phyloP scores from a whole-genome alignment of 64 coral and sea anemone species.

The Porites australiensis region DNA sequence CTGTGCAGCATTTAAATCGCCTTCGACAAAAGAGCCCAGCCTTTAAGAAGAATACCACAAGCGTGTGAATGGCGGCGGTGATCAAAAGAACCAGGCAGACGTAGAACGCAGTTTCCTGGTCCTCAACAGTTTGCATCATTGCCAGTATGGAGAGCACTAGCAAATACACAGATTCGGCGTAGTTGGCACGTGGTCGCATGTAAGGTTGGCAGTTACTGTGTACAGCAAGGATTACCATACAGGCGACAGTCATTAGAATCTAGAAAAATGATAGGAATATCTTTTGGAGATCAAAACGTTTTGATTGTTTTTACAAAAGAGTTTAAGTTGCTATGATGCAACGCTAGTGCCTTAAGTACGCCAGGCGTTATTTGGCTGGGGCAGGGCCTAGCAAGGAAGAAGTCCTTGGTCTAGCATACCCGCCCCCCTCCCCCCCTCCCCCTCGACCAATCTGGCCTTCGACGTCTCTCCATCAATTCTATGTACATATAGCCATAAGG shows the following conservation, averaged over 20 bases:
- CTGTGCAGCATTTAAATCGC: not conserved
- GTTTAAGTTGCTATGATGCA: too few relatives aligned
- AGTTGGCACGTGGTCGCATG: slow-evolving; percentile 1
- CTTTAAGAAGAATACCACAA: slow-evolving; percentile 33
- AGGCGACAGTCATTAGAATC: slow-evolving; percentile 66
- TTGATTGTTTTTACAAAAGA: too few relatives aligned
- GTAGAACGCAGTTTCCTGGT: not conserved
- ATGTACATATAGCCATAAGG: too few relatives aligned
- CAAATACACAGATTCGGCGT: slow-evolving; percentile 49
- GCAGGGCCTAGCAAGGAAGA: too few relatives aligned
- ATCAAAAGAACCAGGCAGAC: slow-evolving; percentile 22
- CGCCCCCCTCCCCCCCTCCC: too few relatives aligned
- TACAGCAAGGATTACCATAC: slow-evolving; percentile 46
- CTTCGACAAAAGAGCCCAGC: slow-evolving; percentile 8
- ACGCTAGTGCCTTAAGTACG: too few relatives aligned
- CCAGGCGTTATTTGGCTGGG: too few relatives aligned
- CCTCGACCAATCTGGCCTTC: too few relatives aligned
- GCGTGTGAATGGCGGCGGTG: slow-evolving; percentile 15
- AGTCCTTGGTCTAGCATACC: too few relatives aligned
- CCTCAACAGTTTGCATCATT: slow-evolving; percentile 35
- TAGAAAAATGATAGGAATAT: not conserved
- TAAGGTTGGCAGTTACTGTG: slow-evolving; percentile 77
- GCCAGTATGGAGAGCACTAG: slow-evolving; percentile 44
- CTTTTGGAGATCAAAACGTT: not conserved
- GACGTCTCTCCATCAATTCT: too few relatives aligned